Evolutionary conservation across 1,140 invertebrate genomes (phyloP).

Genomic region (Caenorhabditis latens): DNA sequence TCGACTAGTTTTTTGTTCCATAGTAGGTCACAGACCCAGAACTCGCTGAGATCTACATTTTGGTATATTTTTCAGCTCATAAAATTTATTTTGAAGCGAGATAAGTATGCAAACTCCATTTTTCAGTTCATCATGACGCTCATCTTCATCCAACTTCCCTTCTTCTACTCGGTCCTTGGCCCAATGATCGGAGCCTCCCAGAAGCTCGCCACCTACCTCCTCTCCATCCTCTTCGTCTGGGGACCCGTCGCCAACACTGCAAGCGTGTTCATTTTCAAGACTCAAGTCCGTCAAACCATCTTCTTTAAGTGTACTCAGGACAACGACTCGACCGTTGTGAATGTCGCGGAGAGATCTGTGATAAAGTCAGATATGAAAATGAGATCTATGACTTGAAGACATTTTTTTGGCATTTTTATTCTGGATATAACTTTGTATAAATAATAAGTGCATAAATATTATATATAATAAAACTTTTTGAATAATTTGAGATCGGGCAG

Average conservation of each 20-base stretch:
- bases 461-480: neutral
- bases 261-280: neutral
- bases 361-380: conserved; percentile 10
- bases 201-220: conserved; percentile 17
- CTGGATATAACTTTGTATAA: neutral
- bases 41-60: no score
- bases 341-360: neutral
- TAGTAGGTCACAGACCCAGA: no score
- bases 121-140: conserved; percentile 6
- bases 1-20: no score
- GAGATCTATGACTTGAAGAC: neutral
- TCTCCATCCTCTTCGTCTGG: conserved; percentile 17
- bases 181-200: neutral
- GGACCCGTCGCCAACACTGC: conserved; percentile 11
- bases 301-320: neutral
- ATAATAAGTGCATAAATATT: neutral
- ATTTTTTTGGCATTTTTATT: no score
- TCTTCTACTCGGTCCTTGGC: conserved; percentile 23
- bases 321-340: neutral
- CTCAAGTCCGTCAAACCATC: neutral
- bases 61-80: no score
- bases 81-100: no score
- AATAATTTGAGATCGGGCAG: conserved; percentile 49
- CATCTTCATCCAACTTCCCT: conserved; percentile 17
- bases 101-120: neutral